Evolutionary conservation across 2,797 vertebrate species (phyloP).

Genomic region (Leptodactylus fallax): DNA sequence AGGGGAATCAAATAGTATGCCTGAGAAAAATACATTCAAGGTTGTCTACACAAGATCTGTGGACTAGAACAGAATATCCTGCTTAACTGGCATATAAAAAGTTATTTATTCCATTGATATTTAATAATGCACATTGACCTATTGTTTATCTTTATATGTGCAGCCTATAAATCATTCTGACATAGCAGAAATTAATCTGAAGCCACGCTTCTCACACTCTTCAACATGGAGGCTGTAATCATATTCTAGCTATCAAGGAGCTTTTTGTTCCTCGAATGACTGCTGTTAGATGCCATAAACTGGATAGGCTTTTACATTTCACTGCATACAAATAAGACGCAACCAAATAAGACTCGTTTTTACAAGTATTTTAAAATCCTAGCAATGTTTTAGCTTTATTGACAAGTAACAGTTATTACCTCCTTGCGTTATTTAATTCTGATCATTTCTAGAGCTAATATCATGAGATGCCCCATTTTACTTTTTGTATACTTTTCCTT

Average conservation of each 20-base stretch:
- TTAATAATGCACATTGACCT: constrained; percentile 30
- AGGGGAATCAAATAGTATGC: neutral
- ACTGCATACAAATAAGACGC: neutral
- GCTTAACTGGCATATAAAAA: neutral
- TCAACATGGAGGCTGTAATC: constrained; percentile 7
- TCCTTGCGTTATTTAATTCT: no score
- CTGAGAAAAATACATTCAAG: neutral
- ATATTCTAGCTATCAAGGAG: constrained; percentile 8
- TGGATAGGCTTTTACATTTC: constrained; percentile 30
- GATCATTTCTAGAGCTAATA: no score
- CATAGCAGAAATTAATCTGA: constrained; percentile 20
- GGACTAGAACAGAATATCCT: neutral
- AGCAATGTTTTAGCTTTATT: no score
- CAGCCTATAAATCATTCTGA: constrained; percentile 32
- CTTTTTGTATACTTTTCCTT: no score
- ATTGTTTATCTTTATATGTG: constrained; percentile 10
- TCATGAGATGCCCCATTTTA: no score
- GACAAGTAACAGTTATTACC: no score
- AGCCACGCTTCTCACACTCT: neutral
- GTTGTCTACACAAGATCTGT: neutral
- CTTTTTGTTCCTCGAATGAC: neutral
- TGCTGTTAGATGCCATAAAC: constrained; percentile 5
- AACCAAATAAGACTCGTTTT: neutral
- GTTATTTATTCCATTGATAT: constrained; percentile 12
- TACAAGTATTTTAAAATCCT: neutral